phyloP scores from a whole-genome alignment of 2,113 vertebrate genomes.

The Pampusana beccarii region DNA sequence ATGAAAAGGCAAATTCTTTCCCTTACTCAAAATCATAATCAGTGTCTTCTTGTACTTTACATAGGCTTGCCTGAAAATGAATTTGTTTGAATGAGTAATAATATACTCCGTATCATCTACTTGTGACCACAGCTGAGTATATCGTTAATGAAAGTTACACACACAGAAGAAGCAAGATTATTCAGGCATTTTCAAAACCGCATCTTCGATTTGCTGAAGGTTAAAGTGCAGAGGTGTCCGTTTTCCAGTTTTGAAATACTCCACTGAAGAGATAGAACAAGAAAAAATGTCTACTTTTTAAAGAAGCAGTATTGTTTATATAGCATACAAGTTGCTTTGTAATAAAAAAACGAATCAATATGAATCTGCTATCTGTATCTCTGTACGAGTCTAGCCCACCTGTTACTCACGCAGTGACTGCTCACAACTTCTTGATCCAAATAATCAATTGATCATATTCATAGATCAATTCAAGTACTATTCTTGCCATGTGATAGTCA shows the following conservation, averaged over 20 bases:
- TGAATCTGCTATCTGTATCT: background rate
- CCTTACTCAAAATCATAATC: background rate
- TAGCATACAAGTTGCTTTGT: background rate
- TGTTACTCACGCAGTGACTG: background rate
- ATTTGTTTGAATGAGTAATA: background rate
- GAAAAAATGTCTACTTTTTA: background rate
- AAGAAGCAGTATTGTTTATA: background rate
- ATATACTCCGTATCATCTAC: background rate
- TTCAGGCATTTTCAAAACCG: background rate
- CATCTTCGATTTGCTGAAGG: background rate
- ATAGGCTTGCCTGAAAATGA: background rate
- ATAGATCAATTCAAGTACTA: background rate
- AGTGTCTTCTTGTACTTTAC: background rate
- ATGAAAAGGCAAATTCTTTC: constrained; percentile 13
- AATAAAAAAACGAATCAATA: background rate
- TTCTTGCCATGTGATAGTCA: background rate
- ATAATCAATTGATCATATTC: background rate
- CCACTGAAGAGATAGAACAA: background rate
- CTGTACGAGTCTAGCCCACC: background rate
- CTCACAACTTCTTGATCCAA: background rate
- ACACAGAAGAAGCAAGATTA: background rate
- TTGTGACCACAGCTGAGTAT: background rate
- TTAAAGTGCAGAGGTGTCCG: background rate
- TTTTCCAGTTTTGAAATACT: background rate
- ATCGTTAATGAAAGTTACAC: background rate